Percentiles rank a stretch among this genome's conserved stretches.
phyloP scores from a whole-genome alignment of 2,797 vertebrate genomes.

The Tragelaphus oryx region DNA sequence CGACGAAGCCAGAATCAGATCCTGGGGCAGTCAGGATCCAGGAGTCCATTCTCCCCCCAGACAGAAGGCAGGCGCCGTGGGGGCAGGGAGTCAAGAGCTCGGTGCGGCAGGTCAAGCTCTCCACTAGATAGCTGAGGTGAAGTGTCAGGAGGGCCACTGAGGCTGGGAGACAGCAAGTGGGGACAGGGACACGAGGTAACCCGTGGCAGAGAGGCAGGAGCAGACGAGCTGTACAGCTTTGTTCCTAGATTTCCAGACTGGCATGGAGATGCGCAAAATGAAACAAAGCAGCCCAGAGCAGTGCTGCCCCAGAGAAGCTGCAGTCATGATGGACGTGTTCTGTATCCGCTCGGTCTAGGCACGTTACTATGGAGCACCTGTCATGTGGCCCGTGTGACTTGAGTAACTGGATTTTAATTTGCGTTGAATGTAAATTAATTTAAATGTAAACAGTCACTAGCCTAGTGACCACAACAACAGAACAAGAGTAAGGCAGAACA shows the following conservation, averaged over 20 bases:
- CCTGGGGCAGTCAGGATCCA: not conserved
- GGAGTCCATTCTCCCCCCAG: not conserved
- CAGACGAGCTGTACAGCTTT: not conserved
- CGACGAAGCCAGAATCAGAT: not conserved
- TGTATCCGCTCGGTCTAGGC: not conserved
- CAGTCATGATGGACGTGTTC: not conserved
- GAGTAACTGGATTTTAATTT: not conserved
- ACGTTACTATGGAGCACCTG: not conserved
- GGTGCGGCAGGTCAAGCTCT: not conserved
- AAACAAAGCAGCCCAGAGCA: not conserved
- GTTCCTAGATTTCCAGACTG: not conserved
- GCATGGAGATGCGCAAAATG: not conserved
- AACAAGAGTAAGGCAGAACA: not conserved
- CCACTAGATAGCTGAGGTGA: not conserved
- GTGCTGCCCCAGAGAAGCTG: not conserved
- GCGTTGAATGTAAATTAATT: not conserved
- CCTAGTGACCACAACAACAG: not conserved
- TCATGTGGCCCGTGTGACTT: not conserved
- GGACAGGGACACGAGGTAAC: not conserved
- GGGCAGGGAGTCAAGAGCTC: not conserved
- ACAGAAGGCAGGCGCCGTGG: not conserved
- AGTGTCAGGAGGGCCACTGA: not conserved
- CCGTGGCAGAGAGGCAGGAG: not conserved
- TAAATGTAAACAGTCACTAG: not conserved
- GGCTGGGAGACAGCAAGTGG: not conserved